A percentile compares a stretch with the other conserved stretches of the same genome.
Evolutionary conservation across 2,888 invertebrate species (phyloP).

Genomic region (Tinea trinotella): DNA sequence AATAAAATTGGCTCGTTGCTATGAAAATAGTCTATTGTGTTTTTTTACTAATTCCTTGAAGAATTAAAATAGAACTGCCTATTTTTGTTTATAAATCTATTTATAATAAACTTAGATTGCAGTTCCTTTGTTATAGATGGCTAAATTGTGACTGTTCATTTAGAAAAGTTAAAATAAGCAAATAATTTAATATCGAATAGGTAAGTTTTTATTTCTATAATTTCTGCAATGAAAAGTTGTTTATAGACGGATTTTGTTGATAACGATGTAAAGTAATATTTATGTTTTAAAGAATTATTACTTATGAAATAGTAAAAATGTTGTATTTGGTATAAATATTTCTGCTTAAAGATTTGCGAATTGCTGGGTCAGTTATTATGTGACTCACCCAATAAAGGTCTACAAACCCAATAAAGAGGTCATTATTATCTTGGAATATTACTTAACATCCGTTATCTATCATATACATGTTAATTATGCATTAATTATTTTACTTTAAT

Average conservation of each 20-base stretch:
- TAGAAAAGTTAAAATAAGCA: background rate
- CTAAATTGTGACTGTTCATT: background rate
- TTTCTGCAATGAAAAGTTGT: background rate
- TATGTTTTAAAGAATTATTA: too few relatives aligned
- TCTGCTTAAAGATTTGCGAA: too few relatives aligned
- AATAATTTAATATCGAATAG: background rate
- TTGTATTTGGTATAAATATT: too few relatives aligned
- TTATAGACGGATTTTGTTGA: background rate
- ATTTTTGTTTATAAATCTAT: slow-evolving; percentile 7
- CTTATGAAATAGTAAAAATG: too few relatives aligned
- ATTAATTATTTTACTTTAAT: background rate
- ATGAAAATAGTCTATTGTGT: background rate
- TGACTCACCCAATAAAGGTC: background rate
- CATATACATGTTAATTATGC: background rate
- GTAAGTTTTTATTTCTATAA: background rate
- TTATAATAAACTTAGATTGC: background rate
- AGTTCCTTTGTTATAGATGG: background rate
- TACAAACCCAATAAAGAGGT: background rate
- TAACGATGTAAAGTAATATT: background rate
- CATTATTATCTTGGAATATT: background rate
- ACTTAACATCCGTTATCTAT: background rate
- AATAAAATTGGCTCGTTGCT: background rate
- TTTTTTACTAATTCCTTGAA: slow-evolving; percentile 12
- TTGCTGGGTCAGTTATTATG: background rate
- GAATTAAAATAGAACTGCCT: slow-evolving; percentile 2